A percentile compares a stretch with the other conserved stretches of the same genome.
Evolutionary conservation across 2,888 invertebrate genomes (phyloP).

Genomic region (Argyresthia albistria): DNA sequence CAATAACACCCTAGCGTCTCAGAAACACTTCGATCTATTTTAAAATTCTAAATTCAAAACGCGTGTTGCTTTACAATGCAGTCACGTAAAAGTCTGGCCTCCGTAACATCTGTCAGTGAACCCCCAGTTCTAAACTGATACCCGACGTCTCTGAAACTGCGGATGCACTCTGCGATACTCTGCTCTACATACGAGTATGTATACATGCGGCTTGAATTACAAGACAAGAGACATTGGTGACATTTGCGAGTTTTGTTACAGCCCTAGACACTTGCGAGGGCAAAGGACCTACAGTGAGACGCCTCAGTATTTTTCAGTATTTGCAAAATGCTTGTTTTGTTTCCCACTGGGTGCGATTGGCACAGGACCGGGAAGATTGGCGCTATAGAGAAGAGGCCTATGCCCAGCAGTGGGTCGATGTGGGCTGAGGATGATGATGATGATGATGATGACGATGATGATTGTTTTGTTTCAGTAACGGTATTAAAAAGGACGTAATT

Average conservation of each 20-base stretch:
- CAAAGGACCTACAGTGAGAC: too few relatives aligned
- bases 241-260: conserved; percentile 9
- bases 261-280: too few relatives aligned
- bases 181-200: conserved; percentile 7
- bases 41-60: conserved; percentile 31
- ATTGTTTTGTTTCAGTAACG: too few relatives aligned
- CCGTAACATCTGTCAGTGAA: conserved; percentile 46
- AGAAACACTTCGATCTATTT: conserved; percentile 30
- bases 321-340: too few relatives aligned
- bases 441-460: too few relatives aligned
- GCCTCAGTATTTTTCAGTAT: too few relatives aligned
- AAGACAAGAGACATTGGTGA: conserved; percentile 18
- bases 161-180: conserved; percentile 10
- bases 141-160: conserved; percentile 30
- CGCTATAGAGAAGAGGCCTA: too few relatives aligned
- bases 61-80: conserved; percentile 40
- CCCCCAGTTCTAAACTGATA: conserved; percentile 10
- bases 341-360: too few relatives aligned
- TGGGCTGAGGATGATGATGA: too few relatives aligned
- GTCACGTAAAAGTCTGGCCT: conserved; percentile 36
- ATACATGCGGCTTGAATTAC: conserved; percentile 16
- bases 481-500: too few relatives aligned
- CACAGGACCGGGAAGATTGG: too few relatives aligned
- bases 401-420: too few relatives aligned
- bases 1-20: background rate